A percentile compares a stretch with the other conserved stretches of the same genome.
These are phyloP conservation scores for Calidris pygmaea DNA, from an alignment of 2,113 vertebrate genomes.

Conservation along the genomic window DNA sequence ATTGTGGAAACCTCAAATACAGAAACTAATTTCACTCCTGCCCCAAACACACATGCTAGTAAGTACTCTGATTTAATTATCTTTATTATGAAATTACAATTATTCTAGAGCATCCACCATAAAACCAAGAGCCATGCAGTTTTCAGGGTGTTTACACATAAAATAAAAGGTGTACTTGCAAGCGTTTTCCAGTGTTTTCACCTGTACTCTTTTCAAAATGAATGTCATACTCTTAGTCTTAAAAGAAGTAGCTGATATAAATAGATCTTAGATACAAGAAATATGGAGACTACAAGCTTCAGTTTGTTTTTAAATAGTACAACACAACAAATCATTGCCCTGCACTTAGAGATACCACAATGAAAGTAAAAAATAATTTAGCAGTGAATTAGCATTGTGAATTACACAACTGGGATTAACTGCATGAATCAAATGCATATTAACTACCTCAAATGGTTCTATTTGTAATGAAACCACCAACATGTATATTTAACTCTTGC, in stretches of 20 bases:
- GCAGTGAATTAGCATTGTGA: neutral
- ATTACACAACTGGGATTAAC: neutral
- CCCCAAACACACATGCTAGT: neutral
- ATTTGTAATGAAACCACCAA: neutral
- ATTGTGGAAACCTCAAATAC: neutral
- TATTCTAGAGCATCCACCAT: neutral
- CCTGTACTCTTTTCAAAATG: neutral
- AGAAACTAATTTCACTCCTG: neutral
- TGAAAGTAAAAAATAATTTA: neutral
- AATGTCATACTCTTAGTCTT: neutral
- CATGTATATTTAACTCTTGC: neutral
- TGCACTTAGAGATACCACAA: neutral
- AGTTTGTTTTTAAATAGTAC: neutral
- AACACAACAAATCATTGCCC: neutral
- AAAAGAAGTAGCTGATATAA: neutral
- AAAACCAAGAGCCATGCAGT: neutral
- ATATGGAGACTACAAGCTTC: neutral
- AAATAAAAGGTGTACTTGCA: neutral
- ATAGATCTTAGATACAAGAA: neutral
- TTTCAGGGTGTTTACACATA: neutral
- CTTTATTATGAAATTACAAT: neutral
- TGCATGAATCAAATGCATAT: no score
- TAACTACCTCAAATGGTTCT: neutral
- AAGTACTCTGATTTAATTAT: neutral
- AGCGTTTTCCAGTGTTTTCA: neutral